phyloP scores from a whole-genome alignment of 2,113 vertebrate genomes.

The Catharus fuscescens region DNA sequence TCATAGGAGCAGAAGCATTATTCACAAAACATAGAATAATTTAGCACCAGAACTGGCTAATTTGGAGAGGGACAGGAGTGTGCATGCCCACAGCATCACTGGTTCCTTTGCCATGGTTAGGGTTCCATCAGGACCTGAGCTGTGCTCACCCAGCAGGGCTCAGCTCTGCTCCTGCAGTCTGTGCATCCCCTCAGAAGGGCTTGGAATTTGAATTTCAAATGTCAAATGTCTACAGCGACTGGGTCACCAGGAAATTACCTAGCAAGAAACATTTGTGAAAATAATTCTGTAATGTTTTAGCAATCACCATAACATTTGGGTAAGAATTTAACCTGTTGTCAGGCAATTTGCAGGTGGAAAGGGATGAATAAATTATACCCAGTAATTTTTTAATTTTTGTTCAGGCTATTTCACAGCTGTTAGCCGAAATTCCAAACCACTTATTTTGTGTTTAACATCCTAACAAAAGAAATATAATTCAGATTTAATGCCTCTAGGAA shows the following conservation, averaged over 20 bases:
- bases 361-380: not conserved
- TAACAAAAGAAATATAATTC: not conserved
- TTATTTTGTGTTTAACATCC: not conserved
- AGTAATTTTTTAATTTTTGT: not conserved
- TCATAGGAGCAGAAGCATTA: not conserved
- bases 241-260: not conserved
- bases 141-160: not conserved
- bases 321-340: slow-evolving; percentile 1
- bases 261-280: not conserved
- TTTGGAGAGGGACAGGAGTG: not conserved
- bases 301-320: not conserved
- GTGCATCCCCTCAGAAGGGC: not conserved
- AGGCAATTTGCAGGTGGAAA: slow-evolving; percentile 10
- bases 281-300: not conserved
- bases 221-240: not conserved
- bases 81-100: not conserved
- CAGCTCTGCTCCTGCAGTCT: not conserved
- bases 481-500: not conserved
- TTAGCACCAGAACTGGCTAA: not conserved
- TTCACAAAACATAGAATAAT: not conserved
- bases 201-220: not conserved
- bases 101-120: not conserved
- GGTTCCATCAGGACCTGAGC: not conserved
- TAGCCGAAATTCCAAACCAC: not conserved
- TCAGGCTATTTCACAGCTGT: not conserved